Conservation (phyloP, 2,888 invertebrate species). For the Tuberolachnus salignus region DNA sequence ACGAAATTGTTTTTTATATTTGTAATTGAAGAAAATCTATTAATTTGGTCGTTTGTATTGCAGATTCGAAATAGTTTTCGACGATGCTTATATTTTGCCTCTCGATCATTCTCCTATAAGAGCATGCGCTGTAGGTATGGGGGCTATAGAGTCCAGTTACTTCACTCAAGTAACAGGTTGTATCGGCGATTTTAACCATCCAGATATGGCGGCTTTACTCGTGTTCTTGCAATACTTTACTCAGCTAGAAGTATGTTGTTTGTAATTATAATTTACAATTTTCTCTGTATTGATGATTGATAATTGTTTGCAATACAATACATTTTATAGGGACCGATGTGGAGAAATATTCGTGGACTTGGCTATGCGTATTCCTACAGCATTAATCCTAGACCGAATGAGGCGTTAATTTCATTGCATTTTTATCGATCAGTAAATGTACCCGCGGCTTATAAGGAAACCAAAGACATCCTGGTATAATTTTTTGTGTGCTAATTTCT, state of each 20-base stretch:
- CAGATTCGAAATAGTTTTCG: conserved; percentile 64
- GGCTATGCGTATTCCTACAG: conserved; percentile 84
- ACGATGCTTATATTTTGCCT: conserved; percentile 64
- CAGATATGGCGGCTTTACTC: conserved; percentile 75
- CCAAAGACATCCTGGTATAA: conserved; percentile 74
- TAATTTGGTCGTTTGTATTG: background rate
- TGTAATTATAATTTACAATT: background rate
- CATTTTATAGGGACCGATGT: conserved; percentile 79
- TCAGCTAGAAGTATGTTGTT: conserved; percentile 74
- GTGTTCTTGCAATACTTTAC: conserved; percentile 85
- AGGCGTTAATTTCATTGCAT: conserved; percentile 75
- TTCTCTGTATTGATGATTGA: background rate
- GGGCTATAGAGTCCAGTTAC: conserved; percentile 81
- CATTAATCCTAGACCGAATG: conserved; percentile 69
- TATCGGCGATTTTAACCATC: conserved; percentile 69
- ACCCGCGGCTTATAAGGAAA: conserved; percentile 78
- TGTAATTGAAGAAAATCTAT: background rate
- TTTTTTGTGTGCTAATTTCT: too few relatives aligned
- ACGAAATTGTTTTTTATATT: conserved; percentile 6
- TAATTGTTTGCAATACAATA: background rate
- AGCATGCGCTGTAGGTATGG: conserved; percentile 78
- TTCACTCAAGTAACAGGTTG: conserved; percentile 73
- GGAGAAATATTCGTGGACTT: conserved; percentile 83
- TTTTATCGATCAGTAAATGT: conserved; percentile 80
- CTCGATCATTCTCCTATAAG: conserved; percentile 62